Evolutionary conservation across 2,888 invertebrate genomes (phyloP), one percentile per base, ranked within the genome.

Genomic region (Himalopsyche kuldschensis): DNA sequence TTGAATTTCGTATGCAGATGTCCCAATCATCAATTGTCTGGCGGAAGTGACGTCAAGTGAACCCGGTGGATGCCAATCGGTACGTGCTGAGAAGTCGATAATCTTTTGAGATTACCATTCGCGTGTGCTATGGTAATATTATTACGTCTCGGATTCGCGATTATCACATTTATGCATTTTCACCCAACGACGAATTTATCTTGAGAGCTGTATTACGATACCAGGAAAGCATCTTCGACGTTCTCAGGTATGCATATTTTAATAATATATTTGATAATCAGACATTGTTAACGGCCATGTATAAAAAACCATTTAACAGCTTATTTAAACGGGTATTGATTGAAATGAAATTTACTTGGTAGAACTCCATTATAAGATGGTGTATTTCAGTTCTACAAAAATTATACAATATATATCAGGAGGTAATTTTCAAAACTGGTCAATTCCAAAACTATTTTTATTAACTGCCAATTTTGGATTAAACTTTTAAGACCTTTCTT

Each of bases 31-130:
- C 46, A 24, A 41, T 15, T 6, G 27, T n/a, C n/a, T 20, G 35
- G 78, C 78, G 78, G 78, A 78, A 78, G 41, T 78, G 78, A 78
- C 78, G 78, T 35, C 32, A 15, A 24, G 10, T 69, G 24, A 69
- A 69, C 24, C 15, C 69, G 11, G 27, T 27, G 69, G 69, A 69
- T 69, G 69, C 69, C 24, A 69, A 69, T 69, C 15, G 24, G 69
- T 27, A 69, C 69, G 69, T 69, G 69, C 69, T 27, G 30, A 30
- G 27, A 11, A 15, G 27, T 30, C 69, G 69, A 69, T 69, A 69
- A 69, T 69, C 69, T 69, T 69, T 11, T 10, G 30, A 69, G 69
- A 69, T 69, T 69, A 69, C 30, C 69, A 69, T 69, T 69, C 27
- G 27, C 69, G 30, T 69, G 69, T 69, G 27, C 11, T 69, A 69